These are phyloP conservation scores for Cydia strobilella DNA, from an alignment of 1,140 invertebrate genomes.

Conservation along the genomic window DNA sequence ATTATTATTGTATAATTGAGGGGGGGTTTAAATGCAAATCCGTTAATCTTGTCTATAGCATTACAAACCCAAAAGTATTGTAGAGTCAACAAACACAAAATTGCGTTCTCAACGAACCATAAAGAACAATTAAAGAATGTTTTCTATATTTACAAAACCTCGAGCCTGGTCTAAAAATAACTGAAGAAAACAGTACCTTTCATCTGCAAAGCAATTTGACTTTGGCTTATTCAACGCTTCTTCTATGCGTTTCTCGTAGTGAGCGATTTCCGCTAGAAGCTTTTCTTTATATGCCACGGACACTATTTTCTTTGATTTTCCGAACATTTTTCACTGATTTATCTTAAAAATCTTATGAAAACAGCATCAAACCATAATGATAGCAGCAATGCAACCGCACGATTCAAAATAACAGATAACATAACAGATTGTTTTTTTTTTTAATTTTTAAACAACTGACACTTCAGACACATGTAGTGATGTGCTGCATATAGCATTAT, in stretches of 20 bases:
- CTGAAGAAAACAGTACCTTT: constrained; percentile 45
- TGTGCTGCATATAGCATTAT: background rate
- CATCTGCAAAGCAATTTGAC: constrained; percentile 40
- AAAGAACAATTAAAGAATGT: no score
- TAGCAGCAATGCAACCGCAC: background rate
- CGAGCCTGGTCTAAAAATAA: background rate
- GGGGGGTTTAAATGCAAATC: no score
- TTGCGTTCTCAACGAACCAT: no score
- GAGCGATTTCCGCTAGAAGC: constrained; percentile 54
- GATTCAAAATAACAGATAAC: constrained; percentile 29
- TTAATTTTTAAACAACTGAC: background rate
- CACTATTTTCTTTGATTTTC: constrained; percentile 48
- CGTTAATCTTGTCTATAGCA: no score
- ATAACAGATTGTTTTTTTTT: constrained; percentile 29
- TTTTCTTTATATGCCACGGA: constrained; percentile 51
- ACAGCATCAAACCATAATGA: background rate
- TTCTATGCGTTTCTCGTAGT: constrained; percentile 55
- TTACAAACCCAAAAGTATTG: no score
- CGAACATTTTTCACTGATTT: constrained; percentile 20
- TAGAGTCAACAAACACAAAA: no score
- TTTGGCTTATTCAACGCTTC: constrained; percentile 40
- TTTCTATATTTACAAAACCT: no score
- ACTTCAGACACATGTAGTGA: constrained; percentile 17
- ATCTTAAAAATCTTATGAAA: background rate
- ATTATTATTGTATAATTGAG: no score